A percentile compares a stretch with the other conserved stretches of the same genome.
These are phyloP conservation scores for Alethe castanea DNA, from an alignment of 2,113 vertebrate genomes.

Conservation along the genomic window DNA sequence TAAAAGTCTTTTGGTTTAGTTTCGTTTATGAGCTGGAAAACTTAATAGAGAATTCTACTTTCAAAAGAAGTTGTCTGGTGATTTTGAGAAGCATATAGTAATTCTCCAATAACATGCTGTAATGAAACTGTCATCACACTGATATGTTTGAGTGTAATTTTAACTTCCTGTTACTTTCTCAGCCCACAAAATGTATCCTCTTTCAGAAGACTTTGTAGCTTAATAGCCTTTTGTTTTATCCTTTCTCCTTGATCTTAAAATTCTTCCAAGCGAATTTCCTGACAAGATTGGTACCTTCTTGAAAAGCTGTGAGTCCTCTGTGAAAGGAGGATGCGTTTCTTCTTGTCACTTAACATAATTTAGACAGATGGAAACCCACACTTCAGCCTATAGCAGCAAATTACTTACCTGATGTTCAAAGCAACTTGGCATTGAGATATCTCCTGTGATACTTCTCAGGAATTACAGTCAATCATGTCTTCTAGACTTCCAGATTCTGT, in stretches of 20 bases:
- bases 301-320: background rate
- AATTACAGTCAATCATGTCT: background rate
- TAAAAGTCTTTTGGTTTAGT: background rate
- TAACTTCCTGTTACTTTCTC: background rate
- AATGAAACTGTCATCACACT: background rate
- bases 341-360: rapidly evolving
- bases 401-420: background rate
- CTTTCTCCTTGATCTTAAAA: background rate
- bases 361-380: background rate
- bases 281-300: background rate
- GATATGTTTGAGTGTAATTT: background rate
- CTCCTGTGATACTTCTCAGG: background rate
- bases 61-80: background rate
- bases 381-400: background rate
- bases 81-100: background rate
- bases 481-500: background rate
- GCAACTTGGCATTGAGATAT: background rate
- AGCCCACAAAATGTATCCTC: background rate
- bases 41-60: background rate
- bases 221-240: background rate
- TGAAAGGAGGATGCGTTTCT: background rate
- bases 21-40: background rate
- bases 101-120: background rate
- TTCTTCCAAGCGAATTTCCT: background rate
- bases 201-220: background rate